Evolutionary conservation across 2,113 vertebrate species (phyloP).

Genomic region (Oryzias javanicus): DNA sequence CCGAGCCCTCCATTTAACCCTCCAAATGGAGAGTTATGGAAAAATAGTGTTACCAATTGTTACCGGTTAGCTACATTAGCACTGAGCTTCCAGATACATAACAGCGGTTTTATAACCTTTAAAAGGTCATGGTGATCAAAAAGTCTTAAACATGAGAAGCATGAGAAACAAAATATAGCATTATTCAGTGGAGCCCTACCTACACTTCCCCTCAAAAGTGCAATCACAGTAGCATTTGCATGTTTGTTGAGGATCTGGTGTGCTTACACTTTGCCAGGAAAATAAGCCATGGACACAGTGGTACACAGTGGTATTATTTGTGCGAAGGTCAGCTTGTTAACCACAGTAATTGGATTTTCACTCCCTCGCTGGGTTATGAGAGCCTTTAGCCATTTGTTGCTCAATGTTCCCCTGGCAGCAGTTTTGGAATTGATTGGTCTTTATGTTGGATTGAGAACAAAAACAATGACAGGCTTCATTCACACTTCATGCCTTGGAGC

Average conservation of each 20-base stretch:
- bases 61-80: no score
- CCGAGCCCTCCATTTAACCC: no score
- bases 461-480: conserved; percentile 36
- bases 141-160: no score
- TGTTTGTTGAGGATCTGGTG: conserved; percentile 49
- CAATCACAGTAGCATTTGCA: conserved; percentile 67
- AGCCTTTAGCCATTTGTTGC: conserved; percentile 48
- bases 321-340: conserved; percentile 77
- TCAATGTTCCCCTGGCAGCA: conserved; percentile 46
- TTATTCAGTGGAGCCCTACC: no score
- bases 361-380: conserved; percentile 51
- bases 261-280: conserved; percentile 55
- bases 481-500: conserved; percentile 18
- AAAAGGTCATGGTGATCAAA: no score
- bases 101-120: no score
- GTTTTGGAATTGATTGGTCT: conserved; percentile 63
- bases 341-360: conserved; percentile 75
- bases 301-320: conserved; percentile 66
- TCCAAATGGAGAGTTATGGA: no score
- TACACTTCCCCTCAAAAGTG: conserved; percentile 55
- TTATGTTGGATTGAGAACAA: conserved; percentile 53
- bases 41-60: no score
- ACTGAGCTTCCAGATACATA: no score
- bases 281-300: conserved; percentile 46
- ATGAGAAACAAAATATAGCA: no score